Evolutionary conservation across 2,797 vertebrate genomes (phyloP).

Genomic region (Zalophus californianus): DNA sequence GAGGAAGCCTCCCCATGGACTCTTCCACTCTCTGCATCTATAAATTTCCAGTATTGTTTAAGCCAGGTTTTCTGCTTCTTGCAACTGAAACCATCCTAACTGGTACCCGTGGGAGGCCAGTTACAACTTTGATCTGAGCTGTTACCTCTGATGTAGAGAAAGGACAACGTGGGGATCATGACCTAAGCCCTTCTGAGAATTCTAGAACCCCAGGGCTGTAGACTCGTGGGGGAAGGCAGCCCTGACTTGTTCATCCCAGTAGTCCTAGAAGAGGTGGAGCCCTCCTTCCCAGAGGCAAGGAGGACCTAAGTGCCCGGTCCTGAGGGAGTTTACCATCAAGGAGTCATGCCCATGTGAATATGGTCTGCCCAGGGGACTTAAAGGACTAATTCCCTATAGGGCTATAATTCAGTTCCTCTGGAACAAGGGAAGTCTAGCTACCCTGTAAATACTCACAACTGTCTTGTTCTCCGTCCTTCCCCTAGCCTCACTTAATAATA

Average conservation of each 20-base stretch:
- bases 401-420: background rate
- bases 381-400: background rate
- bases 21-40: background rate
- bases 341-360: background rate
- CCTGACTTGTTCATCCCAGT: background rate
- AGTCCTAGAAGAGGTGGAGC: background rate
- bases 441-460: background rate
- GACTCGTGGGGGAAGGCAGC: background rate
- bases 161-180: background rate
- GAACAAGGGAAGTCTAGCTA: background rate
- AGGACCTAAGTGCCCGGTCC: background rate
- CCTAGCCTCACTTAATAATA: background rate
- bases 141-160: background rate
- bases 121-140: background rate
- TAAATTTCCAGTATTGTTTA: background rate
- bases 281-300: background rate
- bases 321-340: background rate
- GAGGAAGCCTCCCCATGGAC: background rate
- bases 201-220: background rate
- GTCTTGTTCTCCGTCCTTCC: background rate
- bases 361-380: background rate
- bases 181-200: background rate
- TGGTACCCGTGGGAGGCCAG: background rate
- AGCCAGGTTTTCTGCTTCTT: slow-evolving; percentile 4
- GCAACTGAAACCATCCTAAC: background rate